Evolutionary conservation across 2,113 vertebrate species (phyloP).

Genomic region (Elephas maximus): DNA sequence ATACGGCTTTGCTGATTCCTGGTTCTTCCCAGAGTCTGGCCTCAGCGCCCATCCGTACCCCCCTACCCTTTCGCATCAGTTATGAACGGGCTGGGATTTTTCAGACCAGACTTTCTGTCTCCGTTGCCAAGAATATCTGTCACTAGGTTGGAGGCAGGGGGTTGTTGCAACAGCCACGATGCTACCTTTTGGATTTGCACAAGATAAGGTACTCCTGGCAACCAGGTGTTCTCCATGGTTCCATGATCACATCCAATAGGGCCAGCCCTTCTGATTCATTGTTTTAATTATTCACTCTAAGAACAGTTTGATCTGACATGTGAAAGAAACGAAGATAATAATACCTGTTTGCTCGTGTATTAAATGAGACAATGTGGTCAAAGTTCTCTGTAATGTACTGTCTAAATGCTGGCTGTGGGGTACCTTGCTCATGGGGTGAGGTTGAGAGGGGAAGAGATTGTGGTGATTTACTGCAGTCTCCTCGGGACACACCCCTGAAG

Average conservation of each 20-base stretch:
- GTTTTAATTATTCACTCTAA: conserved; percentile 75
- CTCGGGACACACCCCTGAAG: background rate
- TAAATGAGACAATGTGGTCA: background rate
- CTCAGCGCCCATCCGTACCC: background rate
- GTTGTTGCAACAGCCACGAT: background rate
- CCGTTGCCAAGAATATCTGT: background rate
- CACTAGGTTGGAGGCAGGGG: background rate
- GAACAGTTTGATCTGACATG: background rate
- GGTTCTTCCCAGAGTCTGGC: background rate
- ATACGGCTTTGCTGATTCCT: background rate
- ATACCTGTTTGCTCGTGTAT: background rate
- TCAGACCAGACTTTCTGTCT: background rate
- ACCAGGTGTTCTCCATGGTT: background rate
- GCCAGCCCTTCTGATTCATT: background rate
- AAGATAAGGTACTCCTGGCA: conserved; percentile 51
- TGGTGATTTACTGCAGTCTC: background rate
- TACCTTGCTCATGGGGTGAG: background rate
- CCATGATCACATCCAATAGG: conserved; percentile 23
- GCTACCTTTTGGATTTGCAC: conserved; percentile 63
- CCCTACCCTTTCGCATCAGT: background rate
- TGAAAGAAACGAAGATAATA: background rate
- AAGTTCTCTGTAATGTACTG: background rate
- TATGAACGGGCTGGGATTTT: background rate
- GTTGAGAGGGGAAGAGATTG: background rate
- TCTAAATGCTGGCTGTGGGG: background rate